Conservation (phyloP, 1,140 invertebrate genomes). For the Neotoxoptera formosana region DNA sequence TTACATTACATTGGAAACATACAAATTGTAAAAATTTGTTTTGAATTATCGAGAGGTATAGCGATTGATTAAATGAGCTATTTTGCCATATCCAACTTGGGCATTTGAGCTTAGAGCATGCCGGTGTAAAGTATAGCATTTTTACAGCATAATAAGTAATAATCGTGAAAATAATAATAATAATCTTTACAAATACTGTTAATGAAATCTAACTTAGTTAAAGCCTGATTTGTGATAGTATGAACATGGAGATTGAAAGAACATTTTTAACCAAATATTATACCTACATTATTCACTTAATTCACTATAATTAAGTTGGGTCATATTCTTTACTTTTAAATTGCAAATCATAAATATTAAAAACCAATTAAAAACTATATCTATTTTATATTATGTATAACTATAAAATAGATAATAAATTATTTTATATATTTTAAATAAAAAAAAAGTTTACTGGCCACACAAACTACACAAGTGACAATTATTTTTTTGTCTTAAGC, state of each 20-base stretch:
- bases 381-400: no score
- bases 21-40: no score
- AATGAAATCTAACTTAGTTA: not conserved
- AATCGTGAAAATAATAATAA: not conserved
- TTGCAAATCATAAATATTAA: no score
- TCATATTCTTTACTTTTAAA: not conserved
- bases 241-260: not conserved
- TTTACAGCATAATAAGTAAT: not conserved
- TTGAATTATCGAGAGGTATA: no score
- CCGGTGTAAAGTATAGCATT: not conserved
- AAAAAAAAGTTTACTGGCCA: no score
- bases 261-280: not conserved
- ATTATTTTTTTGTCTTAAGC: no score
- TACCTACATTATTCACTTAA: not conserved
- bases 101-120: not conserved
- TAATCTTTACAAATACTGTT: conserved; percentile 8
- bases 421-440: no score
- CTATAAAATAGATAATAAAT: no score
- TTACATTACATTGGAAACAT: no score
- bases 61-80: no score
- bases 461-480: not conserved
- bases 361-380: no score
- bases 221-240: not conserved
- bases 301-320: not conserved
- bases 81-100: not conserved